Evolutionary conservation across 2,797 vertebrate species (phyloP), one percentile per base, ranked within the genome.

Genomic region (Hoplostethus atlanticus): DNA sequence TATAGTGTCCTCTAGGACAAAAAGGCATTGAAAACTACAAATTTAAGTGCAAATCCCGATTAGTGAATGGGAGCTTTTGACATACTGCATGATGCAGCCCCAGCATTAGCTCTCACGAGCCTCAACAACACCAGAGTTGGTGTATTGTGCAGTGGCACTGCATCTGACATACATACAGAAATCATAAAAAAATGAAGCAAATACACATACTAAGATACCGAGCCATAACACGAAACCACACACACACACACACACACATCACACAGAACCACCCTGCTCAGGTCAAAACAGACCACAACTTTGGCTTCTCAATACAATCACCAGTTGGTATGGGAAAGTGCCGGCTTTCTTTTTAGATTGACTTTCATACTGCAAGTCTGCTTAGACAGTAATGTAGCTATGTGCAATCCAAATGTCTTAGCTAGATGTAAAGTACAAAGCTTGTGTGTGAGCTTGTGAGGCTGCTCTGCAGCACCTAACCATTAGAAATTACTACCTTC

Each of bases 1-100:
- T 54, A 75, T 36, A 64, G 59, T 40, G 77, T 87, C 84, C 77
- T 66, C 64, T 57, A 46, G 74, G 78, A 91, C 79, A 53, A 77
- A 76, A 92, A 92, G 87, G 85, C 89, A 87, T 87, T 86, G 72
- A 79, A 73, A 88, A 79, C 68, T 44, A 84, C 73, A 77, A 80
- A 68, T 59, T 68, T 52, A 89, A 91, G 90, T 92, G 90, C 87
- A 91, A 83, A 79, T 75, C 61, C 76, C 79, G 73, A 74, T 60
- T 47, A 72, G 4, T 16, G 38, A 71, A 58, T 70, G 57, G 77
- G 28, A 28, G 28, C 28, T 28, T 77, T 65, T 64, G 71, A 66
- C 73, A 80, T 64, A 81, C 87, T 89, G 85, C 73, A 65, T 69
- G 40, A 56, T 52, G 53, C 55, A n/a, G 52, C 5, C 66, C 62